phyloP scores from a whole-genome alignment of 2,113 vertebrate species.

The Toxostoma redivivum region DNA sequence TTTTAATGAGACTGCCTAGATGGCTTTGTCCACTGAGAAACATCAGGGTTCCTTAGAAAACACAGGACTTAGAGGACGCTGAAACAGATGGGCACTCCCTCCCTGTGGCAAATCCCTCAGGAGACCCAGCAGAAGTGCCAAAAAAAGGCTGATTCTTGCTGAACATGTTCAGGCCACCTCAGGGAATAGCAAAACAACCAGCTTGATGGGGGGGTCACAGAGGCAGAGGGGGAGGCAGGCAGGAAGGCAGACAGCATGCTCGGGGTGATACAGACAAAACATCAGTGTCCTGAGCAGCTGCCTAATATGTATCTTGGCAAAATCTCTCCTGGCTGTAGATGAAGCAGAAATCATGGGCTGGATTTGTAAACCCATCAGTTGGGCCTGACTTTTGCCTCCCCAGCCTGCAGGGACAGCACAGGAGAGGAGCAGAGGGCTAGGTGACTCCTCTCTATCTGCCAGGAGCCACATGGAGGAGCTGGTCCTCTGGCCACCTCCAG shows the following conservation, averaged over 20 bases:
- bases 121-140: background rate
- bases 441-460: background rate
- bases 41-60: background rate
- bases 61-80: fast-evolving
- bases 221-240: background rate
- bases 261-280: background rate
- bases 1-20: background rate
- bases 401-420: fast-evolving
- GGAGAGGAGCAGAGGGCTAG: background rate
- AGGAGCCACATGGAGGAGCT: background rate
- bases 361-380: background rate
- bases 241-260: background rate
- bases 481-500: background rate
- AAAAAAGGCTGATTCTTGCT: background rate
- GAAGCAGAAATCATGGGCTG: background rate
- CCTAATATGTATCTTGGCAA: conserved; percentile 11
- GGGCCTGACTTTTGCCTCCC: background rate
- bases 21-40: background rate
- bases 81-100: background rate
- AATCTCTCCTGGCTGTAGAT: background rate
- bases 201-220: fast-evolving
- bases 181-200: fast-evolving
- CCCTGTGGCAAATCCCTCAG: background rate
- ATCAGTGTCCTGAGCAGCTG: conserved; percentile 32
- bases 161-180: fast-evolving